Evolutionary conservation across 2,113 vertebrate genomes (phyloP).

Genomic region (Suncus etruscus): DNA sequence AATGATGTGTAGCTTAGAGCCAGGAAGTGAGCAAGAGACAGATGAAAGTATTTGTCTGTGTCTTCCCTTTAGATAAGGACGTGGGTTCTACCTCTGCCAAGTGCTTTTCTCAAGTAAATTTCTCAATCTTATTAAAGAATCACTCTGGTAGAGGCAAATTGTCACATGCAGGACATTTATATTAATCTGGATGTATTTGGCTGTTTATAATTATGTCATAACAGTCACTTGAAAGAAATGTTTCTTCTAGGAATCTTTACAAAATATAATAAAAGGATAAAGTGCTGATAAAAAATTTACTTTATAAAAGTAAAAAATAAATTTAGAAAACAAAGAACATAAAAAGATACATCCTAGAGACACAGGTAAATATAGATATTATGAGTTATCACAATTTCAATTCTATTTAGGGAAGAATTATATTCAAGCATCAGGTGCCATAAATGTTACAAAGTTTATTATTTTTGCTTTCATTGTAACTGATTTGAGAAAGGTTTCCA

Average conservation of each 20-base stretch:
- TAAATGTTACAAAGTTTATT: constrained; percentile 66
- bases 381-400: constrained; percentile 69
- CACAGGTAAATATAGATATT: constrained; percentile 59
- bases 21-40: constrained; percentile 37
- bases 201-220: constrained; percentile 76
- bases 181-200: constrained; percentile 76
- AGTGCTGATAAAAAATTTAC: constrained; percentile 61
- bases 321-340: constrained; percentile 66
- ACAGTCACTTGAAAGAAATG: constrained; percentile 63
- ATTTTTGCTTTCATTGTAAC: constrained; percentile 74
- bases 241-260: constrained; percentile 62
- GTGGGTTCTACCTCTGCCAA: constrained; percentile 76
- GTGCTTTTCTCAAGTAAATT: constrained; percentile 72
- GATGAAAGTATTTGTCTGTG: constrained; percentile 72
- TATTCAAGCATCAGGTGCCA: neutral
- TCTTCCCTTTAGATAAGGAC: constrained; percentile 64
- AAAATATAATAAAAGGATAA: constrained; percentile 47
- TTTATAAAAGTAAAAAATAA: constrained; percentile 72
- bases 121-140: constrained; percentile 75
- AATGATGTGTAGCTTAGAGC: constrained; percentile 61
- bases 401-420: constrained; percentile 66
- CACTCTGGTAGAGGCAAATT: constrained; percentile 65
- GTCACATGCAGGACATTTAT: constrained; percentile 66
- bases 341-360: constrained; percentile 51
- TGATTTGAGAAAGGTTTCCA: constrained; percentile 42